Conservation (phyloP, 1,140 invertebrate genomes). For the Anastatus disparis region DNA sequence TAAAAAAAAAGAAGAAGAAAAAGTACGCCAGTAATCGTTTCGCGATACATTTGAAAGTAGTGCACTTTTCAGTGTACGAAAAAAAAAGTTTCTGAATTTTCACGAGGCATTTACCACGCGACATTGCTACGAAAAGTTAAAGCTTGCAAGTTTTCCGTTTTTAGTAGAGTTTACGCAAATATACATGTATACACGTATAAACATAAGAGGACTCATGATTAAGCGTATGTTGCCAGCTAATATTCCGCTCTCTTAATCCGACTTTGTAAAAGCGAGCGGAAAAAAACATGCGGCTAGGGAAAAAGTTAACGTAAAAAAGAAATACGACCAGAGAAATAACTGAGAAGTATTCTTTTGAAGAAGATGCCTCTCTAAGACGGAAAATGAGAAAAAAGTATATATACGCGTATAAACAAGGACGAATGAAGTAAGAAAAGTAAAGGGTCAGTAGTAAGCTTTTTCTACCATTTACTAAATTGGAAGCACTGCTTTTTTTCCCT, state of each 20-base stretch:
- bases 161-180: background rate
- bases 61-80: no score
- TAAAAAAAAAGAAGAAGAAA: background rate
- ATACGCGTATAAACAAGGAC: no score
- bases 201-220: conserved; percentile 18
- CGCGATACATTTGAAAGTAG: conserved; percentile 11
- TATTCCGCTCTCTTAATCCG: background rate
- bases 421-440: background rate
- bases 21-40: conserved; percentile 9
- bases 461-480: conserved; percentile 16
- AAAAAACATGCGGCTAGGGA: background rate
- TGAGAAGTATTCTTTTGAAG: no score
- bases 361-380: no score
- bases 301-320: background rate
- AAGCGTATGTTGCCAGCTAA: conserved; percentile 20
- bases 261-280: no score
- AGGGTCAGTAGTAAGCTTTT: background rate
- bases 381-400: background rate
- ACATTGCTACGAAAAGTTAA: background rate
- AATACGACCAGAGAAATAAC: background rate
- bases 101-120: background rate
- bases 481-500: conserved; percentile 11
- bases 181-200: no score
- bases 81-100: conserved; percentile 21
- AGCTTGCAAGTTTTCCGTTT: background rate